Base-by-base conservation (phyloP, 92 coral and sea anemone genomes). In the Nematostella vectensis region DNA sequence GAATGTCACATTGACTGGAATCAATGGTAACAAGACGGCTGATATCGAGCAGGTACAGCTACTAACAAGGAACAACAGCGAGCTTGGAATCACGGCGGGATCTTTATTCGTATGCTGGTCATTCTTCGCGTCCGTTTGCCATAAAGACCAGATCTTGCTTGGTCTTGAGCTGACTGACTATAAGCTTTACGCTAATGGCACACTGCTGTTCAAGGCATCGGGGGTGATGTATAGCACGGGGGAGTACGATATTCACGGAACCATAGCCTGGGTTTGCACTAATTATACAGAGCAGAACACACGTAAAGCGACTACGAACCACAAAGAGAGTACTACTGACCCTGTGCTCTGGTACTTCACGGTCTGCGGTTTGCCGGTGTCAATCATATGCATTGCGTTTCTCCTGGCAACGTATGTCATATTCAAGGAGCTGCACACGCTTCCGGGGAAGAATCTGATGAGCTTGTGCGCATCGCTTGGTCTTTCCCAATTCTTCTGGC, bases 391-490 rank as follows among this genome's bases (percentile, higher is more conserved):
- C 20, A 31, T 63, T 19, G 31, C 45, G 48, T 42, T 52, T 24
- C 63, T 80, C 0, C 63, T 80, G 17, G 40, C 56, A 26, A 79
- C 79, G 11, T 79, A 79, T 45, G 55, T 63, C 27, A 56, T 27
- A 3, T 80, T 80, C 33, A 49, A 36, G 29, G 87, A 80, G 17
- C 81, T 80, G 3, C 80, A 72, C 26, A 73, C 87, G 0, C 29
- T 80, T 31, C 87, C 81, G 2, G 87, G 87, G 1, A 62, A 72
- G 24, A 75, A 73, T 62, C 31, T 73, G 15, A 74, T 73, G 68
- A 68, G 71, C 24, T 23, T 74, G 27, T 48, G 68, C 3, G 22
- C 52, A 19, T 58, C 77, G 23, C 51, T 74, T 1, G 12, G 63
- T 11, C 60, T 63, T 1, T 15, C 63, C 16, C 68, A 74, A 28